Conservation (phyloP, 2,113 vertebrate genomes). For the Phaethon lepturus region DNA sequence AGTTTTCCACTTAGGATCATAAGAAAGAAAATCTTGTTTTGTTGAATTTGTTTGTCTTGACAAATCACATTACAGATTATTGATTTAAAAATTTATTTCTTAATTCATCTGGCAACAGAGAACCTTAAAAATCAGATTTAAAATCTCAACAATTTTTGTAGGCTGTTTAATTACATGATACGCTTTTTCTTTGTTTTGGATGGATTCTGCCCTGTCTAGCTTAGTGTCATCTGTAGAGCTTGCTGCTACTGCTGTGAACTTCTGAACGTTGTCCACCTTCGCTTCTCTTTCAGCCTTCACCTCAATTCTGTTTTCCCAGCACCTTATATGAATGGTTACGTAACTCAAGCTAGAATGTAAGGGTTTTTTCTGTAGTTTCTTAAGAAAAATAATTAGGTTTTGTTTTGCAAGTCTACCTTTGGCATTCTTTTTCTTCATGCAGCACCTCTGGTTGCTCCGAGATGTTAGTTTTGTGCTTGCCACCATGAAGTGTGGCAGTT, state of each 20-base stretch:
- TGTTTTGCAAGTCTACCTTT: not conserved
- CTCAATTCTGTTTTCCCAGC: not conserved
- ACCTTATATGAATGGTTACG: not conserved
- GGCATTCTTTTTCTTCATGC: not conserved
- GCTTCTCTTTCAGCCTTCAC: not conserved
- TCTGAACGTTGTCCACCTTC: not conserved
- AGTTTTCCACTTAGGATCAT: conserved; percentile 37
- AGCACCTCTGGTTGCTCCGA: not conserved
- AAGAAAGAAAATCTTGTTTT: conserved; percentile 45
- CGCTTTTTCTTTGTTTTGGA: not conserved
- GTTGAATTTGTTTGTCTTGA: not conserved
- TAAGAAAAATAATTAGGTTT: not conserved
- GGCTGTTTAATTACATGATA: not conserved
- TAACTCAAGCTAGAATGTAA: not conserved
- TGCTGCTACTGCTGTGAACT: not conserved
- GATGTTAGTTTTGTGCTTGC: not conserved
- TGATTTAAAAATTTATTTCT: conserved; percentile 1
- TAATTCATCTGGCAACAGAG: not conserved
- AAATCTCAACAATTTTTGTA: not conserved
- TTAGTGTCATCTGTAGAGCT: not conserved
- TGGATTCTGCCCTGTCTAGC: not conserved
- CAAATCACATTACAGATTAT: not conserved
- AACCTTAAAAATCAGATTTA: not conserved
- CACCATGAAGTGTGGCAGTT: accelerated
- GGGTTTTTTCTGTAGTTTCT: not conserved